Conservation (phyloP, 2,113 vertebrate species). For the Chlorodrepanis virens region DNA sequence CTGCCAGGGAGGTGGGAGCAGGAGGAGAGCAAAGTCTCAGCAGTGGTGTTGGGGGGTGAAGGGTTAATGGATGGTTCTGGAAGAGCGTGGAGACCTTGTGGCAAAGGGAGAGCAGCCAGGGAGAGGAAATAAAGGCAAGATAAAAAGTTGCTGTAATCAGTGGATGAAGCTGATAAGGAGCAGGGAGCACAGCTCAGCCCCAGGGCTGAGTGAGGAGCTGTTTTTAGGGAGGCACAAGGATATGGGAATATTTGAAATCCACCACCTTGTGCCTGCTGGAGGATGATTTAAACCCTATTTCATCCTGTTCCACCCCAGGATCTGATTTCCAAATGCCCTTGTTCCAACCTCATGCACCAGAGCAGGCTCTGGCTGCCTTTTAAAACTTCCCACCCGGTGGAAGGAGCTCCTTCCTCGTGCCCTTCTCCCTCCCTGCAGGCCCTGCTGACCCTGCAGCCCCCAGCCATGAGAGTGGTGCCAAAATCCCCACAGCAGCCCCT, state of each 20-base stretch:
- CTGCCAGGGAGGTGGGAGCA: background rate
- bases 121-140: background rate
- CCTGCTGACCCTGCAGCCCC: background rate
- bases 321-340: background rate
- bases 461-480: accelerated
- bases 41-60: accelerated
- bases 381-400: accelerated
- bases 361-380: too few species aligned
- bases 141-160: background rate
- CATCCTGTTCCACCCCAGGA: background rate
- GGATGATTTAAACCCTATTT: background rate
- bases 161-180: background rate
- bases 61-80: background rate
- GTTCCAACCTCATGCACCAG: background rate
- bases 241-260: background rate
- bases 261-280: background rate
- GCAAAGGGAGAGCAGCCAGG: background rate
- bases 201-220: background rate
- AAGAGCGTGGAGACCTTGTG: background rate
- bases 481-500: background rate
- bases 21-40: background rate
- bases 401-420: background rate
- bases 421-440: background rate
- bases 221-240: background rate
- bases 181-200: background rate